Evolutionary conservation across 2,888 invertebrate species (phyloP), one percentile per base, ranked within the genome.

Genomic region (Rhimphoctona megacephalus): DNA sequence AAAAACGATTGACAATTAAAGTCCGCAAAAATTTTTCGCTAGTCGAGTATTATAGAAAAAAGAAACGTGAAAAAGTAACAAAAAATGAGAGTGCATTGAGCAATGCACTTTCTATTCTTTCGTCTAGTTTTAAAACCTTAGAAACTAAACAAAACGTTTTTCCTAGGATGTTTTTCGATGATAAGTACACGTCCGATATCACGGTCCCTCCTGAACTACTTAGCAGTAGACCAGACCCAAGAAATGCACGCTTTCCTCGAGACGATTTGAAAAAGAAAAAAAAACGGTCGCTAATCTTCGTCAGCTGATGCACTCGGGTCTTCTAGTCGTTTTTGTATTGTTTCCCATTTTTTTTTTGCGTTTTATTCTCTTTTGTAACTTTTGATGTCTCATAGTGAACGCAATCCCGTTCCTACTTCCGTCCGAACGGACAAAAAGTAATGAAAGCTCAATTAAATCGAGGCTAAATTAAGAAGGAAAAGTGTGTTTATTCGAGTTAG

Each of bases 101-200:
- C 19, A n/a, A 52, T 30, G 66, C 81, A 30, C 25, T 43, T 73
- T 74, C 19, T 25, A 22, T 64, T 46, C 46, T 39, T 77, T 83
- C 74, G 81, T 78, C 78, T 84, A 81, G 81, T 79, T 79, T 54
- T 73, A 61, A 74, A 57, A 82, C 43, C 69, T 64, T 84, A 86
- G 67, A 66, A 22, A 77, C 52, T 85, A 72, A 46, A 85, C 25
- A 39, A 67, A 54, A 83, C 70, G 61, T 69, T 77, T 77, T 83
- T 85, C 90, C 90, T 93, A 93, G 93, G 91, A 92, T 92, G 92
- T 91, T 93, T 92, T 92, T 86, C 85, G 85, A 93, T 92, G 91
- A 92, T 91, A 94, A 94, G 91, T 93, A 94, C 94, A 94, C 94
- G 94, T 94, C 94, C 94, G 94, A 94, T 94, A 94, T 94, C 94